Conservation (phyloP, 2,113 vertebrate species). For the Hylia prasina region DNA sequence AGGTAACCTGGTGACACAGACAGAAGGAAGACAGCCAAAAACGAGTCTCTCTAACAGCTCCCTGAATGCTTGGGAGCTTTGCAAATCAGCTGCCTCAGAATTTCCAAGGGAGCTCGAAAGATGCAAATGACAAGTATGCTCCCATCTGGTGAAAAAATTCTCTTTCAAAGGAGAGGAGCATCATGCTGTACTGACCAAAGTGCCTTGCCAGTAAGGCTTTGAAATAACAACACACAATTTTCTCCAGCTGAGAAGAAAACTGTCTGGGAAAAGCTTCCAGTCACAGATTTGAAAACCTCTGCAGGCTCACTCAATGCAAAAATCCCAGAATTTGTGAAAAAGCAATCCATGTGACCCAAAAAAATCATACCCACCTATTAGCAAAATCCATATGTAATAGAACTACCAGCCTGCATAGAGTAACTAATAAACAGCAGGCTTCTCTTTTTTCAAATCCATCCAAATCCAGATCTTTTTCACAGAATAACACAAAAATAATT, state of each 20-base stretch:
- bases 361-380: neutral
- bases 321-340: neutral
- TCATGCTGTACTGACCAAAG: neutral
- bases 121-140: neutral
- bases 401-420: neutral
- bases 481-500: neutral
- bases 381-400: neutral
- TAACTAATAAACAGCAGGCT: neutral
- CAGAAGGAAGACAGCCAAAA: neutral
- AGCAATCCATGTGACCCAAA: neutral
- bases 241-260: conserved; percentile 9
- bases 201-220: neutral
- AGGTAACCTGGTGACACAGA: neutral
- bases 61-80: neutral
- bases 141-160: neutral
- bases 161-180: neutral
- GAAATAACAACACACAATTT: neutral
- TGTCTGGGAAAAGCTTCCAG: neutral
- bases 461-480: neutral
- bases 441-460: neutral
- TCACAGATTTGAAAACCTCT: neutral
- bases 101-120: neutral
- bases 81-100: neutral
- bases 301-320: neutral
- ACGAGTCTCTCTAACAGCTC: neutral